These are phyloP conservation scores for Pseudochirops corinnae DNA, from an alignment of 2,797 vertebrate genomes.

Conservation along the genomic window DNA sequence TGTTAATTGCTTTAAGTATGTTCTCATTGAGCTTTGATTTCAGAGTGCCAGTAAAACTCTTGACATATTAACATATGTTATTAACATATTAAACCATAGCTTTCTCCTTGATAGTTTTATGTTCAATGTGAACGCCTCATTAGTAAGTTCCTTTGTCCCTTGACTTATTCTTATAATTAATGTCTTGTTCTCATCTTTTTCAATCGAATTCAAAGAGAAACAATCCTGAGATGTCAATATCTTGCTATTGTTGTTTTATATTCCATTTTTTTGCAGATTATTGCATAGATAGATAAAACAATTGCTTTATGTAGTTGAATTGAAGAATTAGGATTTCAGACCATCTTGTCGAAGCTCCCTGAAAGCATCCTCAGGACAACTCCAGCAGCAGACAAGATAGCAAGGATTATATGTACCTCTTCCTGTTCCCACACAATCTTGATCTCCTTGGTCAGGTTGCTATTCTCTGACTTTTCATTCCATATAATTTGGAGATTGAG, in stretches of 20 bases:
- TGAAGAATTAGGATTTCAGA: neutral
- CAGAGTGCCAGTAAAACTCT: neutral
- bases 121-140: neutral
- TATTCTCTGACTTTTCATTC: neutral
- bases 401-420: neutral
- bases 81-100: neutral
- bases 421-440: neutral
- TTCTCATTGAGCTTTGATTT: neutral
- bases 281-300: neutral
- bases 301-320: neutral
- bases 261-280: neutral
- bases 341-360: neutral
- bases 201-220: neutral
- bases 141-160: neutral
- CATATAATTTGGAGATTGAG: neutral
- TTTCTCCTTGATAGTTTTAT: neutral
- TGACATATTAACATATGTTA: neutral
- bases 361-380: neutral
- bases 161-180: neutral
- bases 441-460: neutral
- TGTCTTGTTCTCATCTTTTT: neutral
- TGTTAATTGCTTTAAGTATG: neutral
- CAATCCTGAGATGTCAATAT: neutral
- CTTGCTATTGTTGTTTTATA: neutral
- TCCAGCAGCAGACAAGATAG: neutral